Evolutionary conservation across 2,888 invertebrate genomes (phyloP), one percentile per base, ranked within the genome.

Genomic region (Tholera decimalis): DNA sequence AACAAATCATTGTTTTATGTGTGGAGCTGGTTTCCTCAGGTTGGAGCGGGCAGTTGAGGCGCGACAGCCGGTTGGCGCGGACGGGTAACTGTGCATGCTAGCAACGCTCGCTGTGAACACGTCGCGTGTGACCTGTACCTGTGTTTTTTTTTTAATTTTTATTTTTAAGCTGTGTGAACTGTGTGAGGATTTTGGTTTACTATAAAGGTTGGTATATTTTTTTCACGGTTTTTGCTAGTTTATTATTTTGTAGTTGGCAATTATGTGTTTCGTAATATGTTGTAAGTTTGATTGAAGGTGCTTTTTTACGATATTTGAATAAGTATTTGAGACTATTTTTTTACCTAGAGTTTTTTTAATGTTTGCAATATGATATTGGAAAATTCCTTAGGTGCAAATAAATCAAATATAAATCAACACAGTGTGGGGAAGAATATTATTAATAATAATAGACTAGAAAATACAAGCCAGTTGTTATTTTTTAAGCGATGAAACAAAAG

Each of bases 41-140:
- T 44, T 66, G 50, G 55, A 51, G 41, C 60, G 75, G 75, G 79
- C 87, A 91, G 91, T 93, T 87, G 89, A 84, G 77, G 84, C 88
- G 89, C 91, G 91, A 89, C 91, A 86, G 84, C 84, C 85, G 80
- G 68, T 79, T 86, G 91, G 89, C 90, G 92, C 89, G 89, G 90
- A 89, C 90, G 85, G 85, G 86, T 80, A 74, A 70, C 58, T 65
- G 75, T 60, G 59, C 61, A 37, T 24, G 56, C 65, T 46, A 68
- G 62, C 41, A 71, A 56, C 61, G 69, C 68, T 68, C 70, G 69
- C 61, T 62, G 28, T 58, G 46, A 76, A 57, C 44, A 73, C 88
- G 88, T 70, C 93, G 93, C 91, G 93, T 87, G 93, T 93, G 93
- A 85, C 85, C 85, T 84, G 85, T 85, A 83, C 86, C 85, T 77